Conservation (phyloP, 1,140 invertebrate species). For the Drosophila ercepeae region DNA sequence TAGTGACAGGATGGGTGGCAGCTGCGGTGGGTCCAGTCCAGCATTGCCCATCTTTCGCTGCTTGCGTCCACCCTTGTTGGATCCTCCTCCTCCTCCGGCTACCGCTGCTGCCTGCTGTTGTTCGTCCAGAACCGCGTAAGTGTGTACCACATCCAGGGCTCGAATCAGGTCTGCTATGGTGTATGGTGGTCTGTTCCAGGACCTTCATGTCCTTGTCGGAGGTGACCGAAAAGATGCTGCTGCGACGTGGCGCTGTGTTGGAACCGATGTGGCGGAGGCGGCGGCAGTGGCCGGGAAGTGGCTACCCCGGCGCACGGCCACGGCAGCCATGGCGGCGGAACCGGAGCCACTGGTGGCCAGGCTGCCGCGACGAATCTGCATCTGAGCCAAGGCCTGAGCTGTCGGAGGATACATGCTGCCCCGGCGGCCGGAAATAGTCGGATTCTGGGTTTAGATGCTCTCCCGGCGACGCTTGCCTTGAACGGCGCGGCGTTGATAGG, state of each 20-base stretch:
- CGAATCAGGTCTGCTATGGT: slow-evolving; percentile 90
- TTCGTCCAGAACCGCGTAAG: slow-evolving; percentile 77
- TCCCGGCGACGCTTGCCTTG: slow-evolving; percentile 61
- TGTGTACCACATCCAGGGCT: slow-evolving; percentile 87
- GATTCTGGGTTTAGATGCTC: slow-evolving; percentile 77
- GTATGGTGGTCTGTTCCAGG: slow-evolving; percentile 90
- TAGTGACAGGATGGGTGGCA: slow-evolving; percentile 72
- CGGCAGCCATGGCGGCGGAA: slow-evolving; percentile 68
- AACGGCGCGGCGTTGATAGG: slow-evolving; percentile 60
- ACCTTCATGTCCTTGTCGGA: slow-evolving; percentile 86
- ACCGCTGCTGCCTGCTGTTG: slow-evolving; percentile 30
- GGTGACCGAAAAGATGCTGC: slow-evolving; percentile 85
- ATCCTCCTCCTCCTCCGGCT: not conserved
- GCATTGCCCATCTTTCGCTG: slow-evolving; percentile 86
- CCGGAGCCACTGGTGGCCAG: slow-evolving; percentile 73
- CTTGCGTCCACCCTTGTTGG: slow-evolving; percentile 42
- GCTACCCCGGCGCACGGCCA: slow-evolving; percentile 67
- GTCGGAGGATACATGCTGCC: slow-evolving; percentile 72
- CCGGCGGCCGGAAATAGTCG: slow-evolving; percentile 50
- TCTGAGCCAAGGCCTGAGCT: slow-evolving; percentile 48
- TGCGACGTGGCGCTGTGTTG: slow-evolving; percentile 73
- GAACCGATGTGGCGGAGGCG: slow-evolving; percentile 29
- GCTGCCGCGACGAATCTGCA: slow-evolving; percentile 83
- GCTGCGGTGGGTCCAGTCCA: slow-evolving; percentile 83
- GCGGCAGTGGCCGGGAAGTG: slow-evolving; percentile 60